Evolutionary conservation across 2,113 vertebrate genomes (phyloP).

Genomic region (Setophaga coronata): DNA sequence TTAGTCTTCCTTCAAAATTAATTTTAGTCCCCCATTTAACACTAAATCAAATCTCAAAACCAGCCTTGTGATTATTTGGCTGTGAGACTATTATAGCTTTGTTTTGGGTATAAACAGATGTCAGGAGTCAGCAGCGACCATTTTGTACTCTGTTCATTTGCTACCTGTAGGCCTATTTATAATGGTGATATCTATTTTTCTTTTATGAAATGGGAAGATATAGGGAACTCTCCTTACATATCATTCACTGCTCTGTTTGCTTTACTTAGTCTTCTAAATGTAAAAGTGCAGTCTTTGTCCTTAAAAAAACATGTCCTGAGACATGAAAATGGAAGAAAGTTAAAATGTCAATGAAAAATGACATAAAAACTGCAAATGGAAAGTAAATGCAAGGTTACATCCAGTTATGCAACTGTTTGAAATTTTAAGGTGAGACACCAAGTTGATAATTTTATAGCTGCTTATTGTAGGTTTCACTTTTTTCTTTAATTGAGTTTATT

Average conservation of each 20-base stretch:
- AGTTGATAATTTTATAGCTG: not conserved
- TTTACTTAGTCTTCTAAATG: not conserved
- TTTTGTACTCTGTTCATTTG: not conserved
- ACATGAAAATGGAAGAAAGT: not conserved
- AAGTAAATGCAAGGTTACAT: not conserved
- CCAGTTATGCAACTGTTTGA: not conserved
- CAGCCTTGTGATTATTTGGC: not conserved
- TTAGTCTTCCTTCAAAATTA: not conserved
- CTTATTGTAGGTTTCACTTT: not conserved
- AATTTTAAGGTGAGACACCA: not conserved
- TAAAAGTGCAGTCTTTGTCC: not conserved
- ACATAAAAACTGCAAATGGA: not conserved
- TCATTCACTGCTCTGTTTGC: not conserved
- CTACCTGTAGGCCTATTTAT: not conserved
- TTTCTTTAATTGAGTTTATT: not conserved
- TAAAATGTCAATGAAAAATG: not conserved
- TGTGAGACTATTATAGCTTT: not conserved
- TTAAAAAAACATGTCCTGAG: not conserved
- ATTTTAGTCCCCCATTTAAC: not conserved
- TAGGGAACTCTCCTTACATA: not conserved
- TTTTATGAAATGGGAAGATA: not conserved
- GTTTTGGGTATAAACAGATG: not conserved
- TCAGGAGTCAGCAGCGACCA: not conserved
- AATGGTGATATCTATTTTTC: not conserved
- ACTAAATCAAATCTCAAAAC: not conserved